These are phyloP conservation scores for Lepidurus packardi DNA, from an alignment of 1,140 invertebrate species.

Conservation along the genomic window DNA sequence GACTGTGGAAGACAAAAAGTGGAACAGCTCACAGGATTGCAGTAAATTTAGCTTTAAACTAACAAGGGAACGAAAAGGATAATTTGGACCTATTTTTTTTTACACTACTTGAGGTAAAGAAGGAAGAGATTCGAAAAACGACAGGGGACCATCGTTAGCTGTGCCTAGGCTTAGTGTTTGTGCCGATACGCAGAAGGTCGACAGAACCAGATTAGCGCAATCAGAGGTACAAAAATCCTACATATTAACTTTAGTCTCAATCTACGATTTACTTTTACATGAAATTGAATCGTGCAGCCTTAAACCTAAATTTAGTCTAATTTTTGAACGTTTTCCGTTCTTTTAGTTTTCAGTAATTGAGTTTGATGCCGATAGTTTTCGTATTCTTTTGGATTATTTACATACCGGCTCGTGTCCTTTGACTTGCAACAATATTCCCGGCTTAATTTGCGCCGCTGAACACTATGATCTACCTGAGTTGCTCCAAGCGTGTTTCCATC, in stretches of 20 bases:
- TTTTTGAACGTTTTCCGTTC: slow-evolving; percentile 34
- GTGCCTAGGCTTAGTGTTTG: slow-evolving; percentile 84
- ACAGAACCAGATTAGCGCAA: slow-evolving; percentile 80
- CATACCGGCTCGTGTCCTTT: slow-evolving; percentile 86
- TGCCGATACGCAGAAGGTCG: slow-evolving; percentile 88
- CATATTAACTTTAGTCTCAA: slow-evolving; percentile 35
- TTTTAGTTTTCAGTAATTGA: slow-evolving; percentile 86
- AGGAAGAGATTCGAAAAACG: slow-evolving; percentile 42
- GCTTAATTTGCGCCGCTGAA: slow-evolving; percentile 86
- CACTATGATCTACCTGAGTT: slow-evolving; percentile 90
- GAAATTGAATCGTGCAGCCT: neutral
- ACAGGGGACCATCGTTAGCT: slow-evolving; percentile 49
- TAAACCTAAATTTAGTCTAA: too few species aligned
- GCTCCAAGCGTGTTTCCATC: slow-evolving; percentile 88
- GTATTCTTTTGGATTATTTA: slow-evolving; percentile 80
- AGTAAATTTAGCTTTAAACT: slow-evolving; percentile 49
- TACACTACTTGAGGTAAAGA: slow-evolving; percentile 58
- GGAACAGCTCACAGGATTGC: slow-evolving; percentile 85
- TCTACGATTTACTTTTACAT: neutral
- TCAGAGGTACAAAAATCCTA: slow-evolving; percentile 60
- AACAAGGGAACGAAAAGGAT: neutral
- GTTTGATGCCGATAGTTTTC: slow-evolving; percentile 89
- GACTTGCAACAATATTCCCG: slow-evolving; percentile 85
- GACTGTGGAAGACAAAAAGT: slow-evolving; percentile 78
- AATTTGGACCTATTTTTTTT: slow-evolving; percentile 30